Evolutionary conservation across 2,888 invertebrate species (phyloP).

Genomic region (Dasysyrphus albostriatus): DNA sequence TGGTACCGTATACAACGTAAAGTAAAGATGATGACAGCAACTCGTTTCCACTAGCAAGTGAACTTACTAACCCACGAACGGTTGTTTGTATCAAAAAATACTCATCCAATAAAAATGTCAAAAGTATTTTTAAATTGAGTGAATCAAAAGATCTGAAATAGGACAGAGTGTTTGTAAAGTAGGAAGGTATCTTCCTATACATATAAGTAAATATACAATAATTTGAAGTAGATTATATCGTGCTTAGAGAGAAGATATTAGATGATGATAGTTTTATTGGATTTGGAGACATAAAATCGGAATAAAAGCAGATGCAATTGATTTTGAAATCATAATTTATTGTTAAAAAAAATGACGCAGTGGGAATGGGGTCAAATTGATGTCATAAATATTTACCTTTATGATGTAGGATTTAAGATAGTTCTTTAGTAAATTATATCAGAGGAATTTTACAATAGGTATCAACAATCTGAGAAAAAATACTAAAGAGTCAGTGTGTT

Average conservation of each 20-base stretch:
- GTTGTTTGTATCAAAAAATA: constrained; percentile 14
- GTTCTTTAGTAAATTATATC: not conserved
- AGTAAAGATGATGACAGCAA: constrained; percentile 19
- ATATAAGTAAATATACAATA: not conserved
- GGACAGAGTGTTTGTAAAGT: constrained; percentile 8
- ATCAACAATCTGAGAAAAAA: too few species aligned
- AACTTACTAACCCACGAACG: constrained; percentile 10
- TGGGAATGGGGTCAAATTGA: constrained; percentile 4
- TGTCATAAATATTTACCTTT: not conserved
- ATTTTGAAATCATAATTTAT: constrained; percentile 36
- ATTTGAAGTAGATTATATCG: constrained; percentile 4
- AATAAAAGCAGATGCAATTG: not conserved
- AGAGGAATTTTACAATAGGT: not conserved
- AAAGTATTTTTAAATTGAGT: constrained; percentile 63
- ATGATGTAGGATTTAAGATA: not conserved
- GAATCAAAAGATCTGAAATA: constrained; percentile 50
- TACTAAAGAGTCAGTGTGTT: too few species aligned
- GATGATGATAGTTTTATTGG: constrained; percentile 32
- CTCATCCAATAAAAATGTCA: constrained; percentile 60
- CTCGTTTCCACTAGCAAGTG: constrained; percentile 26
- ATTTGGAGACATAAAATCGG: constrained; percentile 1
- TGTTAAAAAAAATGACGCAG: constrained; percentile 10
- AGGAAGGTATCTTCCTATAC: not conserved
- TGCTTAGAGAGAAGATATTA: not conserved
- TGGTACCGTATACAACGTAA: constrained; percentile 13